Conservation (phyloP, 2,888 invertebrate genomes). For the Petrophora chlorosata region DNA sequence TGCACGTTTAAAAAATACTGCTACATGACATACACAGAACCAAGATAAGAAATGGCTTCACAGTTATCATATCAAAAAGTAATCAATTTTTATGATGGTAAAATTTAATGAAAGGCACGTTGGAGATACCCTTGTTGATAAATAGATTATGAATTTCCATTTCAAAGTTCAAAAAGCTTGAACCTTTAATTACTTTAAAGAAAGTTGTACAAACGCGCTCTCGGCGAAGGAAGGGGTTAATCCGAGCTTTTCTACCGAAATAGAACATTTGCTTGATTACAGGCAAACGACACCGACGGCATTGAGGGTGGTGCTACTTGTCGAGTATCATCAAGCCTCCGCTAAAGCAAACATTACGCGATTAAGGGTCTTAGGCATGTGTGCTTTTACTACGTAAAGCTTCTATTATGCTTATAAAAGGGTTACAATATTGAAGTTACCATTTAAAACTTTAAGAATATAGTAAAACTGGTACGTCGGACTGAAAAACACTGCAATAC, state of each 20-base stretch:
- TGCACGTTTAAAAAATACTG: too few relatives aligned
- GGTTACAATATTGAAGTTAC: conserved; percentile 1
- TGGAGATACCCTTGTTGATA: conserved; percentile 54
- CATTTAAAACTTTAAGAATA: background rate
- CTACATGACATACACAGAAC: too few relatives aligned
- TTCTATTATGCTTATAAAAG: conserved; percentile 17
- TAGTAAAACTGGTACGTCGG: background rate
- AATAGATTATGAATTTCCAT: conserved; percentile 70
- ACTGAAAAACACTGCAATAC: background rate
- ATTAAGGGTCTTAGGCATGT: conserved; percentile 34
- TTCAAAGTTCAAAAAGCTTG: conserved; percentile 66
- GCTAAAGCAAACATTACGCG: conserved; percentile 42
- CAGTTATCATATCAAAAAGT: background rate
- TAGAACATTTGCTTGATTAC: conserved; percentile 63
- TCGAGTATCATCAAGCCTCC: conserved; percentile 39
- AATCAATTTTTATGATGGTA: conserved; percentile 1
- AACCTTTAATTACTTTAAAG: conserved; percentile 74
- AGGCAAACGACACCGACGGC: conserved; percentile 31
- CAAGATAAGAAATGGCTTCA: background rate
- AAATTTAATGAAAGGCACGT: conserved; percentile 31
- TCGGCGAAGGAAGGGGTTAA: conserved; percentile 54
- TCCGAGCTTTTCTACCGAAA: conserved; percentile 66
- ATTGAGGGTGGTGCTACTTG: conserved; percentile 37
- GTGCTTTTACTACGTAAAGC: conserved; percentile 25
- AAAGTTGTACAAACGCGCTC: conserved; percentile 69